Conservation (phyloP, 2,888 invertebrate genomes). For the Sussaba pulchella region DNA sequence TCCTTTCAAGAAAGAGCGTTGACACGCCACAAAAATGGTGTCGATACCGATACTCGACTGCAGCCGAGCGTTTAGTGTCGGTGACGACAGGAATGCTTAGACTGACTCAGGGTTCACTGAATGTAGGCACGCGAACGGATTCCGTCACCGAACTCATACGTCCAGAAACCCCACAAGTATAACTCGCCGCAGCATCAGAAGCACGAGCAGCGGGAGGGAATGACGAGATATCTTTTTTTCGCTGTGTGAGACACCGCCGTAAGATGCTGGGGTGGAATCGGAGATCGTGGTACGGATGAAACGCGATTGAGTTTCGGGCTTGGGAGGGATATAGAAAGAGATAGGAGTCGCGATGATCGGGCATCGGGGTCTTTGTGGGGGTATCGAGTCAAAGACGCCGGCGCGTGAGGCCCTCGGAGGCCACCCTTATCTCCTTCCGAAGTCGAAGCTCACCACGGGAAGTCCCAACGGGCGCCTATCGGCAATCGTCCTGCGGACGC, state of each 20-base stretch:
- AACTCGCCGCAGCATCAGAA: neutral
- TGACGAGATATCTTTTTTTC: slow-evolving; percentile 56
- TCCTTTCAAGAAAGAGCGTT: no score
- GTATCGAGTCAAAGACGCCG: slow-evolving; percentile 80
- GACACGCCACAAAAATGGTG: no score
- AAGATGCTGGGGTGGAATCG: slow-evolving; percentile 54
- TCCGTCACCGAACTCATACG: slow-evolving; percentile 33
- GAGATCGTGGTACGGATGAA: slow-evolving; percentile 71
- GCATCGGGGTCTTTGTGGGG: slow-evolving; percentile 52
- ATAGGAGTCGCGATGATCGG: slow-evolving; percentile 59
- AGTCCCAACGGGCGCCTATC: slow-evolving; percentile 74
- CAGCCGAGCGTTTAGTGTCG: no score
- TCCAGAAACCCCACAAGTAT: slow-evolving; percentile 19
- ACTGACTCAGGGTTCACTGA: neutral
- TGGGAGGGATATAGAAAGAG: slow-evolving; percentile 35
- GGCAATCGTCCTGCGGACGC: slow-evolving; percentile 59
- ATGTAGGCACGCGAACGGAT: slow-evolving; percentile 45
- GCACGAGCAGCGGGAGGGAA: slow-evolving; percentile 22
- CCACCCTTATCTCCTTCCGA: slow-evolving; percentile 79
- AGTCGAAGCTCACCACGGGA: slow-evolving; percentile 80
- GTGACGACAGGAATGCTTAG: slow-evolving; percentile 20
- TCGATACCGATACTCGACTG: no score
- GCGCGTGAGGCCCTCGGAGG: slow-evolving; percentile 62
- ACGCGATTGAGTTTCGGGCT: slow-evolving; percentile 71
- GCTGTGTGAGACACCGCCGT: slow-evolving; percentile 52